Evolutionary conservation across 35 echinoderm and acorn worm species (phyloP), one percentile per base, ranked within the genome.

Genomic region (Strongylocentrotus purpuratus): DNA sequence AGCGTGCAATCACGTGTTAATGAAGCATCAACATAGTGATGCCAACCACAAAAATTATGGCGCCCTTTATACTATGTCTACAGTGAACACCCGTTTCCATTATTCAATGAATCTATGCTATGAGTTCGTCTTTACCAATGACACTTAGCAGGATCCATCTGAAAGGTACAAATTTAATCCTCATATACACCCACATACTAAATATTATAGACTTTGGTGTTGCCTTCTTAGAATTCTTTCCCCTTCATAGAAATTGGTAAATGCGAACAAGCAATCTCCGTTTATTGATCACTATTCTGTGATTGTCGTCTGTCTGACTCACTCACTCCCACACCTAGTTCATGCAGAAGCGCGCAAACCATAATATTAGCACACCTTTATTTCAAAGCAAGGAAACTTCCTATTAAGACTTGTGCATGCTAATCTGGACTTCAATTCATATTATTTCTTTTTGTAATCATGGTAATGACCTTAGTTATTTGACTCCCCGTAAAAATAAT

Each of bases 341-440:
- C 22, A n/a, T n/a, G n/a, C n/a, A 59, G 17, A 22, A 78, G 20
- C 65, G 22, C 65, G 20, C 33, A 89, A 45, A 33, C 33, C 12
- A 46, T 89, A 89, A 89, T 33, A 89, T 89, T 46, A 89, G 15
- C 87, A 20, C 87, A 46, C 87, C 87, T 25, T 89, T 46, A 89
- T 89, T 89, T 89, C 87, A 89, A 89, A 33, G 45, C 33, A 89
- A 89, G 87, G 87, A 89, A 89, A 89, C 33, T 89, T 89, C 87
- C 33, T 46, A 89, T 89, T 89, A 89, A 45, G 87, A 28, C 20
- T 35, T n/a, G 45, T 89, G 33, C 1, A 89, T 45, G 87, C 20
- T 89, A 89, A 89, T 89, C 45, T 89, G 9, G 20, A 89, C 87
- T 89, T 89, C 87, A 89, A 45, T 17, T 89, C 32, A 28, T 25